These are phyloP conservation scores for Chunga burmeisteri DNA, from an alignment of 2,113 vertebrate genomes.

Conservation along the genomic window DNA sequence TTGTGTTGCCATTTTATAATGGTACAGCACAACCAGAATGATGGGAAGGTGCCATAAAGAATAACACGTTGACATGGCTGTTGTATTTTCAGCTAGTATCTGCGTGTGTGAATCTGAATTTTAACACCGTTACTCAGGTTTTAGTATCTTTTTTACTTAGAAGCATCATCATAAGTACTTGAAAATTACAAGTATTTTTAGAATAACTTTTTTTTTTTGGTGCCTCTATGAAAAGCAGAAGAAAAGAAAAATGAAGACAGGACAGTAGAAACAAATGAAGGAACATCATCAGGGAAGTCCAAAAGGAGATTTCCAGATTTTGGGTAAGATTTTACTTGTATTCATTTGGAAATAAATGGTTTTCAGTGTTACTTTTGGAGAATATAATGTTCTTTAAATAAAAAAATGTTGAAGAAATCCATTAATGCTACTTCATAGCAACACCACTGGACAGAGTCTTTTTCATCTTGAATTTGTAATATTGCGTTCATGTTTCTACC, in stretches of 20 bases:
- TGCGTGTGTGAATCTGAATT: background rate
- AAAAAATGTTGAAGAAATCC: background rate
- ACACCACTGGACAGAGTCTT: background rate
- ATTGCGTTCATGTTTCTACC: background rate
- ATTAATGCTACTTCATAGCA: background rate
- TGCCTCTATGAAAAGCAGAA: conserved; percentile 25
- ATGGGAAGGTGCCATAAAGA: background rate
- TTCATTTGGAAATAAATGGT: background rate
- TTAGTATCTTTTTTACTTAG: background rate
- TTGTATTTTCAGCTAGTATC: background rate
- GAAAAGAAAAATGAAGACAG: conserved; percentile 77
- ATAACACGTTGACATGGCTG: background rate
- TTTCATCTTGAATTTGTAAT: background rate
- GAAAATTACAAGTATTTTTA: background rate
- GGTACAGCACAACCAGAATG: background rate
- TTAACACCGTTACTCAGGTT: background rate
- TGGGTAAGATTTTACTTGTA: conserved; percentile 74
- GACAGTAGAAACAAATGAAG: conserved; percentile 74
- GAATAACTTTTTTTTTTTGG: background rate
- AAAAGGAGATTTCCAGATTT: conserved; percentile 92
- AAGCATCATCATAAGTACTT: background rate
- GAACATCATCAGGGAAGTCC: conserved; percentile 76
- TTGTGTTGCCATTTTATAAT: background rate
- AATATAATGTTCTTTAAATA: background rate
- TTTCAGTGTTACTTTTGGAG: background rate